phyloP scores from a whole-genome alignment of 2,888 invertebrate genomes.

The Aproaerema taeniolella region DNA sequence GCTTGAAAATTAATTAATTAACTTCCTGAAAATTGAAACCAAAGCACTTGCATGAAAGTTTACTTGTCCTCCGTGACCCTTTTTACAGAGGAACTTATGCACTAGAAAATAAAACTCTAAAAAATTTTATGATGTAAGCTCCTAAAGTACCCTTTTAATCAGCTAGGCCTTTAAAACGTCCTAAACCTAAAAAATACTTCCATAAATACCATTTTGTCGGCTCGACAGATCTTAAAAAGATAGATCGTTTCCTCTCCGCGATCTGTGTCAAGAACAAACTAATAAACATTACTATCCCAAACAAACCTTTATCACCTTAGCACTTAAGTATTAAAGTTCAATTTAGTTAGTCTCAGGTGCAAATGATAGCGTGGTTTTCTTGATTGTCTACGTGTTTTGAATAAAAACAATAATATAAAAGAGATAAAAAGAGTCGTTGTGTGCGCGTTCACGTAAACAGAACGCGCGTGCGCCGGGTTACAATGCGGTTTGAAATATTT shows the following conservation, averaged over 20 bases:
- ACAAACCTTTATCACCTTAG: slow-evolving; percentile 16
- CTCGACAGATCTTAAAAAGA: slow-evolving; percentile 37
- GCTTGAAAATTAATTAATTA: no score
- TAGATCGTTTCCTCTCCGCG: slow-evolving; percentile 47
- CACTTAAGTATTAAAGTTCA: slow-evolving; percentile 23
- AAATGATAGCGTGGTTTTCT: slow-evolving; percentile 8
- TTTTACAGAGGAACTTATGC: no score
- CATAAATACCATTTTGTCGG: slow-evolving; percentile 18
- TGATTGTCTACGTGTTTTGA: slow-evolving; percentile 36
- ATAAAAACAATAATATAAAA: slow-evolving; percentile 32
- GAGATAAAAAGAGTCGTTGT: slow-evolving; percentile 34
- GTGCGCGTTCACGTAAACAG: slow-evolving; percentile 54
- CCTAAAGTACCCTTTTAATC: no score
- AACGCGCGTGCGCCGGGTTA: slow-evolving; percentile 44
- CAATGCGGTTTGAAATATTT: slow-evolving; percentile 23
- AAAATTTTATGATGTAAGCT: no score
- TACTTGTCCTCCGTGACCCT: no score
- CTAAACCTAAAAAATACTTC: neutral
- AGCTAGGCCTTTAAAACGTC: no score
- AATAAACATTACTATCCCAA: slow-evolving; percentile 13
- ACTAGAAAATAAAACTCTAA: no score
- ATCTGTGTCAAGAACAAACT: slow-evolving; percentile 60
- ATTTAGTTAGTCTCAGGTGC: neutral
- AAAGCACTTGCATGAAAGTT: no score
- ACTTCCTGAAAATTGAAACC: no score